These are phyloP conservation scores for Ailuropoda melanoleuca DNA, from an alignment of 2,113 vertebrate species.

Conservation along the genomic window DNA sequence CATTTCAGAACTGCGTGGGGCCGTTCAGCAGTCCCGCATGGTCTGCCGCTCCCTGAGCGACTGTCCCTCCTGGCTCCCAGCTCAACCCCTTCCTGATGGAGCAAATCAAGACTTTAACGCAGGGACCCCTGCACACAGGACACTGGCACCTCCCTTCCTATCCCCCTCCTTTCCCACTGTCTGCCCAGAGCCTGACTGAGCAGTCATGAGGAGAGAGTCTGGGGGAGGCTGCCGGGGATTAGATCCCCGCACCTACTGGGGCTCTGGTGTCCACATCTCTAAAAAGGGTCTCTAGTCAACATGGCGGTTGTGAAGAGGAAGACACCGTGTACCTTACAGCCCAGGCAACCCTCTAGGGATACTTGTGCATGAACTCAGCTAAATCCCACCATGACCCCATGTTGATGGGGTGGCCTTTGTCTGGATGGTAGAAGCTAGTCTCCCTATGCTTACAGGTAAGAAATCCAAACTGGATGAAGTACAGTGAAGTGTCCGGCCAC, in stretches of 20 bases:
- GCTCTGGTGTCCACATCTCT: background rate
- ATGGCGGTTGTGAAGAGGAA: fast-evolving
- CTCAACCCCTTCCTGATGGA: background rate
- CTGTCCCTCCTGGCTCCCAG: background rate
- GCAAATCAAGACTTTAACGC: background rate
- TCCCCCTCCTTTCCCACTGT: background rate
- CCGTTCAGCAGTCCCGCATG: background rate
- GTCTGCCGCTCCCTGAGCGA: fast-evolving
- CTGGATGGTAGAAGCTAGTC: too few species aligned
- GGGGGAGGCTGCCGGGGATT: background rate
- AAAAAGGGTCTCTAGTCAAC: background rate
- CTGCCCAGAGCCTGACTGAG: too few species aligned
- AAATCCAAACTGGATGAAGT: fast-evolving
- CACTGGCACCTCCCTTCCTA: background rate
- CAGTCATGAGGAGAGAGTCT: background rate
- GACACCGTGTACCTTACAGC: fast-evolving
- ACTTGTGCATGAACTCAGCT: background rate
- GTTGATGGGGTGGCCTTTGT: too few species aligned
- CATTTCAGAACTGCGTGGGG: fast-evolving
- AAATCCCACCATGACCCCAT: fast-evolving
- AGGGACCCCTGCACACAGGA: background rate
- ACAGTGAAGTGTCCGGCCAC: background rate
- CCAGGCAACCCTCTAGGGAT: background rate
- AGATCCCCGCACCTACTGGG: background rate
- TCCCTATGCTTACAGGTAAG: too few species aligned